A percentile compares a stretch with the other conserved stretches of the same genome.
Conservation (phyloP, 2,113 vertebrate species). For the Sinocyclocheilus grahami region DNA sequence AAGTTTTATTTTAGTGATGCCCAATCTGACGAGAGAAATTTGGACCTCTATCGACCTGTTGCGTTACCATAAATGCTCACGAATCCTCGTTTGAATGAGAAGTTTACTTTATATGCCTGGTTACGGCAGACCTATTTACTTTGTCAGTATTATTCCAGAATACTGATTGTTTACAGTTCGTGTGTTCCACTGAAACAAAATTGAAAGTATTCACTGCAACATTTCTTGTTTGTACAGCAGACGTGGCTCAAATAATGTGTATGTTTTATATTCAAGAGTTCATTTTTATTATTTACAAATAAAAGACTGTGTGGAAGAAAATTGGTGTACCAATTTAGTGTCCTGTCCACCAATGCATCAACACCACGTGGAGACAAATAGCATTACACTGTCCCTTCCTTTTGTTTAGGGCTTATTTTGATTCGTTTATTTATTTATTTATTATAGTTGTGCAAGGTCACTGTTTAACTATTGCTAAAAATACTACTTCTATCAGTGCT, state of each 20-base stretch:
- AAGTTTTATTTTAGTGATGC: slow-evolving; percentile 73
- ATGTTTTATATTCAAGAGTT: slow-evolving; percentile 86
- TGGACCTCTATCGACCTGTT: slow-evolving; percentile 82
- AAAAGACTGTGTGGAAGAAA: slow-evolving; percentile 83
- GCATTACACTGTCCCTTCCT: slow-evolving; percentile 30
- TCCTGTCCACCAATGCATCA: background rate
- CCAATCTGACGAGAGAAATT: slow-evolving; percentile 82
- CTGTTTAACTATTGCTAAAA: background rate
- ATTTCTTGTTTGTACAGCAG: slow-evolving; percentile 84
- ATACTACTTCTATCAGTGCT: background rate
- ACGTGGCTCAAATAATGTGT: slow-evolving; percentile 83
- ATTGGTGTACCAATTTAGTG: background rate
- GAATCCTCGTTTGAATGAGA: slow-evolving; percentile 82
- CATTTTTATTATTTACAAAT: slow-evolving; percentile 88
- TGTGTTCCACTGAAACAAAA: slow-evolving; percentile 76
- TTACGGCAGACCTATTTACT: slow-evolving; percentile 80
- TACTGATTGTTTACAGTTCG: slow-evolving; percentile 83
- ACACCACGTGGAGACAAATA: slow-evolving; percentile 51
- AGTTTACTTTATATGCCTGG: slow-evolving; percentile 90
- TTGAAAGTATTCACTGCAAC: slow-evolving; percentile 80
- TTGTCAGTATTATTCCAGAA: slow-evolving; percentile 80
- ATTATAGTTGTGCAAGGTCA: background rate
- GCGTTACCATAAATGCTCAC: slow-evolving; percentile 84
- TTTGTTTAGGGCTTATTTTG: background rate
- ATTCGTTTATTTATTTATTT: background rate